These are phyloP conservation scores for Amblyopsis hoosieri DNA, from an alignment of 2,797 vertebrate species.

Conservation along the genomic window DNA sequence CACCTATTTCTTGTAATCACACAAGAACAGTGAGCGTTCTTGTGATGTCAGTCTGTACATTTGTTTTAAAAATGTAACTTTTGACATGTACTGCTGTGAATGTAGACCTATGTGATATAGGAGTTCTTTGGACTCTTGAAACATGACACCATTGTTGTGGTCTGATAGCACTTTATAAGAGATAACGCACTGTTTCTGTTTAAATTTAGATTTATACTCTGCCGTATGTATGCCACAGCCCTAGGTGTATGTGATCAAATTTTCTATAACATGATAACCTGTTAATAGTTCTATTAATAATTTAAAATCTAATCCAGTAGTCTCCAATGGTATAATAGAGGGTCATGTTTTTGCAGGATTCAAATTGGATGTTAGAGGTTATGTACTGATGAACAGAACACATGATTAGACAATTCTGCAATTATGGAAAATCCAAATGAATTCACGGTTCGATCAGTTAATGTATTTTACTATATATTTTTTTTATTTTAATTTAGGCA, in stretches of 20 bases:
- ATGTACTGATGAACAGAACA: too few relatives aligned
- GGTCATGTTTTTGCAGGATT: too few relatives aligned
- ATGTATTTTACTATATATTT: not conserved
- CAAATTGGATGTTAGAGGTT: too few relatives aligned
- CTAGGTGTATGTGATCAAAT: slow-evolving; percentile 7
- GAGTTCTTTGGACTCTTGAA: slow-evolving; percentile 12
- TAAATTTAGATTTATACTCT: slow-evolving; percentile 19
- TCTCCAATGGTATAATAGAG: too few relatives aligned
- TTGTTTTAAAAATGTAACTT: not conserved
- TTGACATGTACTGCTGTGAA: not conserved
- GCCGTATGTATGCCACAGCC: not conserved
- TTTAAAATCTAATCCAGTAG: not conserved
- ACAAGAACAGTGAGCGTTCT: slow-evolving; percentile 1
- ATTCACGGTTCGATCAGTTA: slow-evolving; percentile 25
- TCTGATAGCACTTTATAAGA: slow-evolving; percentile 60
- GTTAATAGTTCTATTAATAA: not conserved
- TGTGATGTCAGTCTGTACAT: slow-evolving; percentile 2
- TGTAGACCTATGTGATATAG: not conserved
- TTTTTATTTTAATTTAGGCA: slow-evolving; percentile 20
- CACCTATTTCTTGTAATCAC: slow-evolving; percentile 15
- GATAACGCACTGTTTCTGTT: slow-evolving; percentile 46
- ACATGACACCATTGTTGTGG: slow-evolving; percentile 15
- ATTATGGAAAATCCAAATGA: slow-evolving; percentile 13
- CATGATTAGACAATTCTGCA: slow-evolving; percentile 7
- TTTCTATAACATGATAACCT: too few relatives aligned